Conservation (phyloP, 2,797 vertebrate genomes). For the Cryptoprocta ferox region DNA sequence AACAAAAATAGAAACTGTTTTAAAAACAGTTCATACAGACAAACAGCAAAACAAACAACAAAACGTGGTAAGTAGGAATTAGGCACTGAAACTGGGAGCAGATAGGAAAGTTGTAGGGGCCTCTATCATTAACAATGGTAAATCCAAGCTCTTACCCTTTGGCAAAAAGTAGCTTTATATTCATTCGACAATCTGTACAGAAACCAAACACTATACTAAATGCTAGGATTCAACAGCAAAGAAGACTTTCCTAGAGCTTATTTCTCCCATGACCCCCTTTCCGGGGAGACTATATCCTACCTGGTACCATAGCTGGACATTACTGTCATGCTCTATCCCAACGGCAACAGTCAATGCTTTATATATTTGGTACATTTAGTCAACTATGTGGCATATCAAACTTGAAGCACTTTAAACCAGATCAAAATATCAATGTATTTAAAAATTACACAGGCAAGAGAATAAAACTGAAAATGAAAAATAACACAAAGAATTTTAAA, state of each 20-base stretch:
- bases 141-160: background rate
- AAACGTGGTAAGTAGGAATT: background rate
- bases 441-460: background rate
- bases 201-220: background rate
- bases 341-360: background rate
- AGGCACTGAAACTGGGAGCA: background rate
- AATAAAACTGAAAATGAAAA: conserved; percentile 40
- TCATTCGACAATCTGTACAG: background rate
- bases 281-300: background rate
- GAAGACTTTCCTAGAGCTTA: background rate
- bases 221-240: background rate
- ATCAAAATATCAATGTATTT: background rate
- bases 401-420: background rate
- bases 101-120: background rate
- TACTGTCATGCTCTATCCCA: background rate
- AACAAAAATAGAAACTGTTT: conserved; percentile 1
- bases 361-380: background rate
- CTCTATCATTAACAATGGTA: background rate
- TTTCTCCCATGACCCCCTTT: background rate
- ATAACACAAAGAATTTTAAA: background rate
- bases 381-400: background rate
- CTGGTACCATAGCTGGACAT: background rate
- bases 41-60: background rate
- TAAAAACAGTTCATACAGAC: background rate
- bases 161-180: background rate